Conservation (phyloP, 2,888 invertebrate genomes). For the Troglohyphantes excavatus region DNA sequence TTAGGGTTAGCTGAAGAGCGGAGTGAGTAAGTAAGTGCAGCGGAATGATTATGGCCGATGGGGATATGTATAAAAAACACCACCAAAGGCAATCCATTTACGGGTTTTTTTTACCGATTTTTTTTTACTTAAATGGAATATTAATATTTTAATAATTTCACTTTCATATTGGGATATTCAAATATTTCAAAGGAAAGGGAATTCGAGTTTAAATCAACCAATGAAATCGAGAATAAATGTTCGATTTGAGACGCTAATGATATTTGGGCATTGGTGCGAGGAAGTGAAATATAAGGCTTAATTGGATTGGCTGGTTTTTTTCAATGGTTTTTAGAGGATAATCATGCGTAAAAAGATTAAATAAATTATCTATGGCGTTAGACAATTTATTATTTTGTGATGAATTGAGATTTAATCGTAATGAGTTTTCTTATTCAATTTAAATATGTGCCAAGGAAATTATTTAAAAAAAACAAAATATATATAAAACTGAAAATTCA, state of each 20-base stretch:
- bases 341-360: no score
- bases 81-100: constrained; percentile 8
- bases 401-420: no score
- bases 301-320: neutral
- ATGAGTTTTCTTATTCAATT: no score
- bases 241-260: constrained; percentile 4
- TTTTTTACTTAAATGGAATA: constrained; percentile 26
- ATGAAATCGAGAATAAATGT: constrained; percentile 14
- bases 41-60: constrained; percentile 15
- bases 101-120: constrained; percentile 10
- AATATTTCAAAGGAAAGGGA: constrained; percentile 9
- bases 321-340: no score
- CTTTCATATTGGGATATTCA: neutral
- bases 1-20: constrained; percentile 1
- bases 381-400: no score
- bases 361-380: no score
- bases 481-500: no score
- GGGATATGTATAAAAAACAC: constrained; percentile 4
- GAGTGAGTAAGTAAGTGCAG: neutral
- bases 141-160: constrained; percentile 12
- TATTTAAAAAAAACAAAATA: no score
- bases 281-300: constrained; percentile 28
- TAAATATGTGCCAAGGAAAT: no score
- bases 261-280: constrained; percentile 13
- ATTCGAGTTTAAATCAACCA: neutral